Base-by-base conservation (phyloP, 1,140 invertebrate genomes). In the Ceratina australensis region DNA sequence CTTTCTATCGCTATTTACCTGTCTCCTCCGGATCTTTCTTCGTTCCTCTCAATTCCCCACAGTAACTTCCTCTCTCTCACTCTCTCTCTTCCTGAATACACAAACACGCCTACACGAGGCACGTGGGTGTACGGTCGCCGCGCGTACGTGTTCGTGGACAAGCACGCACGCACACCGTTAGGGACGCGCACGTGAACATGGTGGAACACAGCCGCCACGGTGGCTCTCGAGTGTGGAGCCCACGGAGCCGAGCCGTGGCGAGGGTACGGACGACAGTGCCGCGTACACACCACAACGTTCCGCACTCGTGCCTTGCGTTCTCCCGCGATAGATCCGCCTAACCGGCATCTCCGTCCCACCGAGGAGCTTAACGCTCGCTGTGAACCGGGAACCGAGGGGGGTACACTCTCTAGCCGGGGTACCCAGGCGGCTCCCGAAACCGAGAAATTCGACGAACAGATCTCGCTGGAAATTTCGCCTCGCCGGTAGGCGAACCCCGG, bases 281-380 rank as follows among this genome's bases (percentile, higher is more conserved):
- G 87, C 81, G 85, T 87, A 88, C 84, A 87, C 87, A 88, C 86
- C 82, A 87, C 84, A 83, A 60, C 87, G 87, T 85, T 88, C 82
- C 86, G 80, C 87, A 88, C 83, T 88, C 82, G 81, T 84, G 78
- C 82, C 80, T 84, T 72, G 66, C 79, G 84, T 86, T 85, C 85
- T 82, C 78, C 57, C 67, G 79, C 72, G 84, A 84, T 83, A 83
- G 81, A 83, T 79, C 71, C 80, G 57, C 80, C 33, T 47, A 42
- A 42, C 50, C 22, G 61, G 77, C 61, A 59, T 72, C 81, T 54
- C 18, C 61, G 33, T 76, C 50, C 50, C 65, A 8, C 49, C 74
- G 74, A 22, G 56, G 74, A 50, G 66, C 66, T 56, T 68, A 42
- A 24, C 24, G 65, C 42, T 68, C 24, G 56, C n/a, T 24, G 65